phyloP scores from a whole-genome alignment of 1,140 invertebrate species.

The Drosophila gunungcola region DNA sequence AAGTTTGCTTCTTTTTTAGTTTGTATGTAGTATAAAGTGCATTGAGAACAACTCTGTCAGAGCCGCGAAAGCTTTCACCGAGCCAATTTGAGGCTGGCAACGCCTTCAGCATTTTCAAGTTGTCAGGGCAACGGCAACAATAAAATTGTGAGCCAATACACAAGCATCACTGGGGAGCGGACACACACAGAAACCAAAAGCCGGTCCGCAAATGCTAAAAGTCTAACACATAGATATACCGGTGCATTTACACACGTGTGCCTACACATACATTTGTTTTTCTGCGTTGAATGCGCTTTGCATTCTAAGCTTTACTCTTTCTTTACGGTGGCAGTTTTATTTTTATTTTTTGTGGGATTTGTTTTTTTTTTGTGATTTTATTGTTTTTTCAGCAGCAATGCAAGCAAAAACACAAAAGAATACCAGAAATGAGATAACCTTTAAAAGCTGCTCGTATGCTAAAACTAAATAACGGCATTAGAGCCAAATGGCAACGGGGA shows the following conservation, averaged over 20 bases:
- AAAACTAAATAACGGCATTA: conserved; percentile 76
- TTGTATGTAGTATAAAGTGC: too few relatives aligned
- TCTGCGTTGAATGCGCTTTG: conserved; percentile 46
- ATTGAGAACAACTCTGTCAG: not conserved
- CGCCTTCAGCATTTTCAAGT: conserved; percentile 43
- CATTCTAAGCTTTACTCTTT: conserved; percentile 58
- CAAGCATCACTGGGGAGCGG: not conserved
- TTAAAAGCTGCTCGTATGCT: conserved; percentile 79
- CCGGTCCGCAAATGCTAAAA: conserved; percentile 45
- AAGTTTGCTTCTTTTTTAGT: too few relatives aligned
- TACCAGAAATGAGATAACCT: conserved; percentile 70
- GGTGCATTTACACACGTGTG: conserved; percentile 10
- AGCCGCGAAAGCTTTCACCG: conserved; percentile 22
- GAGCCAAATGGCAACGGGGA: conserved; percentile 53
- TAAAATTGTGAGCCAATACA: conserved; percentile 29
- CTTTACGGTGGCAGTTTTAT: conserved; percentile 21
- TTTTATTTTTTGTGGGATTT: conserved; percentile 22
- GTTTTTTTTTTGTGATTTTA: conserved; percentile 25
- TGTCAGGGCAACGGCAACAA: conserved; percentile 46
- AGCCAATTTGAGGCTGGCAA: conserved; percentile 52
- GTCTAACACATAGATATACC: conserved; percentile 4
- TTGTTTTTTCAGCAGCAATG: conserved; percentile 27
- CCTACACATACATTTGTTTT: conserved; percentile 30
- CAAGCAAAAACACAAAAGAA: conserved; percentile 47
- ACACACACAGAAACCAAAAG: conserved; percentile 37